These are phyloP conservation scores for Enteromius paludinosus DNA, from an alignment of 2,797 vertebrate species.

Conservation along the genomic window DNA sequence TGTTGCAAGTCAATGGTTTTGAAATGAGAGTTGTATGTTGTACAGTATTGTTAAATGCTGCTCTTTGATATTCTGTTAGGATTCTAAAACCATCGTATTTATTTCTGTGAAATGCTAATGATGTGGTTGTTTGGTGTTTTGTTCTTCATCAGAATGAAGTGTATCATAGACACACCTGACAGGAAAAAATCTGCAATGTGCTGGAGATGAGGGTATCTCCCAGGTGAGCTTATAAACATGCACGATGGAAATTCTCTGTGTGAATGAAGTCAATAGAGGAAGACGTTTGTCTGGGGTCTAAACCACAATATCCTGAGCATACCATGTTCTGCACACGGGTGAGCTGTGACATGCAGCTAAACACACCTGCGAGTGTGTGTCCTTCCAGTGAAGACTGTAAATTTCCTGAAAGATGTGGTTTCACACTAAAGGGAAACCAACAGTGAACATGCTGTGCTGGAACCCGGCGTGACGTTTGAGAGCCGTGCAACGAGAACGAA, in stretches of 20 bases:
- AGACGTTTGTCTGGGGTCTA: slow-evolving; percentile 72
- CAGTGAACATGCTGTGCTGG: neutral
- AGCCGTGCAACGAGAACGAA: neutral
- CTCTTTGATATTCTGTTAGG: neutral
- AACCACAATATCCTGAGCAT: slow-evolving; percentile 80
- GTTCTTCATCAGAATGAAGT: neutral
- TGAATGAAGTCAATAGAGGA: slow-evolving; percentile 72
- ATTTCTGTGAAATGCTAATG: neutral
- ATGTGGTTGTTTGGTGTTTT: neutral
- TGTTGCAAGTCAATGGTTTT: neutral
- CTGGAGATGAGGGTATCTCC: neutral
- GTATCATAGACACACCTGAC: neutral
- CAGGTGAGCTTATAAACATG: slow-evolving; percentile 38
- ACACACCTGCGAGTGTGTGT: slow-evolving; percentile 36
- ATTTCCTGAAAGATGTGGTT: slow-evolving; percentile 48
- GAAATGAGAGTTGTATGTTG: neutral
- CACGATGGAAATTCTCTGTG: slow-evolving; percentile 48
- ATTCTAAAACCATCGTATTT: neutral
- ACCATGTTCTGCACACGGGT: slow-evolving; percentile 57
- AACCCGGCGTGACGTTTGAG: neutral
- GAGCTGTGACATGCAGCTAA: slow-evolving; percentile 29
- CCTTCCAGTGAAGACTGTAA: slow-evolving; percentile 25
- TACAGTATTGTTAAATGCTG: neutral
- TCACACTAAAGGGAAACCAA: slow-evolving; percentile 13
- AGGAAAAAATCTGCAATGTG: neutral